Conservation (phyloP, 2,797 vertebrate genomes). For the Ctenopoma multispine region DNA sequence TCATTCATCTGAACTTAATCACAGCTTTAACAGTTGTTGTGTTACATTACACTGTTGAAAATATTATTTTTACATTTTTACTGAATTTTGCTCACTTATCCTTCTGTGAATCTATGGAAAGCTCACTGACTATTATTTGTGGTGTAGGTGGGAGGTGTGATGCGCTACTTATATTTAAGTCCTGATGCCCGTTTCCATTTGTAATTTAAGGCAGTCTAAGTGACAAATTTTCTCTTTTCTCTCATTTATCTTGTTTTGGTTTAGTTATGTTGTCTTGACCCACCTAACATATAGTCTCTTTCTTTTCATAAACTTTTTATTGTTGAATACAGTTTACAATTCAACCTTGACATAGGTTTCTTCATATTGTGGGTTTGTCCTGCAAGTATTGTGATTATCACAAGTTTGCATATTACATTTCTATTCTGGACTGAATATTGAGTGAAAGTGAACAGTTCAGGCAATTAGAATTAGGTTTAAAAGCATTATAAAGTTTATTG, state of each 20-base stretch:
- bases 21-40: conserved; percentile 4
- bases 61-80: conserved; percentile 6
- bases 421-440: background rate
- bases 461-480: conserved; percentile 49
- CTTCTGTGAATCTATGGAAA: conserved; percentile 22
- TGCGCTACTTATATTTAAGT: conserved; percentile 36
- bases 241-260: conserved; percentile 16
- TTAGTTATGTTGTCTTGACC: background rate
- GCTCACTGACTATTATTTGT: conserved; percentile 39
- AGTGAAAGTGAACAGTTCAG: conserved; percentile 41
- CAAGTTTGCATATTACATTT: conserved; percentile 12
- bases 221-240: background rate
- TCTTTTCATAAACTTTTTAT: background rate
- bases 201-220: conserved; percentile 24
- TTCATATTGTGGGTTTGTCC: background rate
- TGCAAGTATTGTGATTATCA: background rate
- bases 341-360: conserved; percentile 4
- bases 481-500: conserved; percentile 54
- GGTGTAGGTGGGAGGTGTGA: conserved; percentile 56
- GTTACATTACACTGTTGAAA: background rate
- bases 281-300: background rate
- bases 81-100: background rate
- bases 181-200: conserved; percentile 41
- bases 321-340: conserved; percentile 1
- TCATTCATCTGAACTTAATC: conserved; percentile 10